Evolutionary conservation across 37 sponge, comb jelly and placozoan genomes (phyloP).

Genomic region (Aplysina aerophoba): DNA sequence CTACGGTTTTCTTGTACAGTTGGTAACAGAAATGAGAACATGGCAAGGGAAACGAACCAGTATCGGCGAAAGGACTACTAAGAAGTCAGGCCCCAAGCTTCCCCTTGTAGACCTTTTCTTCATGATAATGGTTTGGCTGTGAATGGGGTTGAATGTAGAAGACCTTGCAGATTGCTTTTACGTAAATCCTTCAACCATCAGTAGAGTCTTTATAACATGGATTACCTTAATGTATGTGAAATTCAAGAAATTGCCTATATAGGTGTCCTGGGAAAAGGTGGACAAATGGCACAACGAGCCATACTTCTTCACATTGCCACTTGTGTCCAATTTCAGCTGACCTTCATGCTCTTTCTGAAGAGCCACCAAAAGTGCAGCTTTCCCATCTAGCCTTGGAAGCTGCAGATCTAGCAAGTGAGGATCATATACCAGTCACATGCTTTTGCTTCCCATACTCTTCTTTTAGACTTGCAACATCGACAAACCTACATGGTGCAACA

Average conservation of each 20-base stretch:
- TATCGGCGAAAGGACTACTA: background rate
- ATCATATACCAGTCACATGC: conserved; percentile 1
- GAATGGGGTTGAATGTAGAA: background rate
- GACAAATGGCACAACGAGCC: conserved; percentile 25
- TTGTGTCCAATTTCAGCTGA: conserved; percentile 13
- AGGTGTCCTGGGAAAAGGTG: background rate
- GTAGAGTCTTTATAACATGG: background rate
- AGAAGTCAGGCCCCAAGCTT: background rate
- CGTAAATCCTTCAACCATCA: background rate
- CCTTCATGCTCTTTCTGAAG: conserved; percentile 28
- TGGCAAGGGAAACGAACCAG: conserved; percentile 24
- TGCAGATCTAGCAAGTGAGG: conserved; percentile 15
- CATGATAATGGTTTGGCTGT: conserved; percentile 8
- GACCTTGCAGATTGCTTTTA: conserved; percentile 24
- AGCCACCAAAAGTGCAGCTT: conserved; percentile 18
- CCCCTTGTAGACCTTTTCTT: conserved; percentile 20
- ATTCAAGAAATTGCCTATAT: conserved; percentile 4
- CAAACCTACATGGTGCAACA: conserved; percentile 18
- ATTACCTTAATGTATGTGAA: conserved; percentile 23
- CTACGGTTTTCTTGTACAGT: background rate
- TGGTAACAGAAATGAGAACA: conserved; percentile 2
- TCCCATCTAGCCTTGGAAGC: conserved; percentile 1
- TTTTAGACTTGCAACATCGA: conserved; percentile 20
- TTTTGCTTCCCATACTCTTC: conserved; percentile 23
- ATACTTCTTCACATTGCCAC: conserved; percentile 11